Evolutionary conservation across 2,888 invertebrate species (phyloP).

Genomic region (Listrodromus nycthemerus): DNA sequence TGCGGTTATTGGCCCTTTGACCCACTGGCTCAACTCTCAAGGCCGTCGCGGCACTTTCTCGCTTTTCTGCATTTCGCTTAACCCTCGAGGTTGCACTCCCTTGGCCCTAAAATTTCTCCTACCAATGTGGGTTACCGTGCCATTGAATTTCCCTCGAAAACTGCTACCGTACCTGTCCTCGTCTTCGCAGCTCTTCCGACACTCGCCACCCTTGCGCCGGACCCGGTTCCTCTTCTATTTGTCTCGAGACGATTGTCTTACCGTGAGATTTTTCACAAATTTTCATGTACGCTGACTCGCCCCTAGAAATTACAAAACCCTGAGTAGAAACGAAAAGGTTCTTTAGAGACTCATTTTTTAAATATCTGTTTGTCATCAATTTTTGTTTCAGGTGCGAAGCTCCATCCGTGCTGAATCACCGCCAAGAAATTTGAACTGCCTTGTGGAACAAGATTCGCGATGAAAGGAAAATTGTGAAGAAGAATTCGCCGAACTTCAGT

Average conservation of each 20-base stretch:
- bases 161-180: constrained; percentile 43
- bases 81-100: constrained; percentile 1
- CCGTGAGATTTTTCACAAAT: neutral
- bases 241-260: neutral
- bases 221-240: neutral
- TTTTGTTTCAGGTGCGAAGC: neutral
- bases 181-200: neutral
- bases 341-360: too few relatives aligned
- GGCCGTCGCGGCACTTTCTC: constrained; percentile 53
- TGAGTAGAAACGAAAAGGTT: too few relatives aligned
- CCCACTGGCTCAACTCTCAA: constrained; percentile 60
- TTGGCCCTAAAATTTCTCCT: constrained; percentile 64
- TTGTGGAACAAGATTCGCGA: too few relatives aligned
- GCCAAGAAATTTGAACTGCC: too few relatives aligned
- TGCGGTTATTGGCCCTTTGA: constrained; percentile 67
- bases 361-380: neutral
- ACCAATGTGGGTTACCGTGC: constrained; percentile 70
- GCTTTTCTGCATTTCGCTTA: constrained; percentile 21
- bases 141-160: constrained; percentile 63
- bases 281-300: neutral
- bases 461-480: too few relatives aligned
- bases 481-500: too few relatives aligned
- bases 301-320: too few relatives aligned
- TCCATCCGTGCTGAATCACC: too few relatives aligned
- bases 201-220: neutral